These are phyloP conservation scores for Amblyraja radiata DNA, from an alignment of 2,797 vertebrate genomes.

Conservation along the genomic window DNA sequence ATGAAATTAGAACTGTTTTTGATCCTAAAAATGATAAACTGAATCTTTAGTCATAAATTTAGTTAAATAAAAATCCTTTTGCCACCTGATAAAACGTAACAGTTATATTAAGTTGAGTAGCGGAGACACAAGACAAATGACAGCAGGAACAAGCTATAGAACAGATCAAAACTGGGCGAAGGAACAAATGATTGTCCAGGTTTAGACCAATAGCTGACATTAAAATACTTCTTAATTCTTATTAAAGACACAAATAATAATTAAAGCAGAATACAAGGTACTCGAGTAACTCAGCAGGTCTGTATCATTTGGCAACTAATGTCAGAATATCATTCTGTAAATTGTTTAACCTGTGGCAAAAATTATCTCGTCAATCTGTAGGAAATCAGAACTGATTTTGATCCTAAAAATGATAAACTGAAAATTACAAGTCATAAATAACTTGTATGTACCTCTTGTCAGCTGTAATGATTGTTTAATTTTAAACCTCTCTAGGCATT, in stretches of 20 bases:
- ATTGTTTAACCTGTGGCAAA: background rate
- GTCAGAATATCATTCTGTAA: too few relatives aligned
- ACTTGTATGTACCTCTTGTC: background rate
- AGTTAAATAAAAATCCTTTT: background rate
- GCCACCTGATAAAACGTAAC: background rate
- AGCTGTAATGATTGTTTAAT: background rate
- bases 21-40: background rate
- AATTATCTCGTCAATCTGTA: background rate
- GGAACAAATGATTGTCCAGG: background rate
- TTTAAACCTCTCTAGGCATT: background rate
- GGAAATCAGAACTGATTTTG: background rate
- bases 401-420: background rate
- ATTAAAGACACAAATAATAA: too few relatives aligned
- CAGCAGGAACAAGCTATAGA: background rate
- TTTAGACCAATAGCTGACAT: background rate
- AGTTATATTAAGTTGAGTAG: background rate
- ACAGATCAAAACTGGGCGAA: background rate
- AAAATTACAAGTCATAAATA: background rate
- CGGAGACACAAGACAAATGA: background rate
- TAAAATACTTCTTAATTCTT: background rate
- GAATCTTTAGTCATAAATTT: background rate
- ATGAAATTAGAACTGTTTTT: background rate
- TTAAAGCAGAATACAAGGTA: too few relatives aligned
- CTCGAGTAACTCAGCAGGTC: too few relatives aligned
- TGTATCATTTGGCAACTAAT: too few relatives aligned